These are phyloP conservation scores for Venturia canescens DNA, from an alignment of 1,140 invertebrate genomes.

Conservation along the genomic window DNA sequence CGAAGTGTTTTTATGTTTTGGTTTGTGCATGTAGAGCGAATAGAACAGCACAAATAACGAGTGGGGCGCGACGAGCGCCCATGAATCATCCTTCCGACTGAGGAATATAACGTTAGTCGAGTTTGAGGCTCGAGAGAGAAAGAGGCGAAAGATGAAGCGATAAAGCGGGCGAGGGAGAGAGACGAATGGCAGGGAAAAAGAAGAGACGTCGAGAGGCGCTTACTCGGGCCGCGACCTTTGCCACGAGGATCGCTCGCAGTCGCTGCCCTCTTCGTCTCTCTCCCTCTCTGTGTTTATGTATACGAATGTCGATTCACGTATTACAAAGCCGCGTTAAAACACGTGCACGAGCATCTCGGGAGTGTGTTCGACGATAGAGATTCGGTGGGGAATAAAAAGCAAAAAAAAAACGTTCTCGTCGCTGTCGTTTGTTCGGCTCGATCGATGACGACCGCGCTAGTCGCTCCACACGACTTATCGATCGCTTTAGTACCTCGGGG, in stretches of 20 bases:
- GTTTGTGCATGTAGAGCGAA: not conserved
- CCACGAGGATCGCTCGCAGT: constrained; percentile 27
- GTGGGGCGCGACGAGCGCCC: constrained; percentile 38
- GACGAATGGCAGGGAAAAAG: constrained; percentile 10
- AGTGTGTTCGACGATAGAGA: not conserved
- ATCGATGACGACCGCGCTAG: not conserved
- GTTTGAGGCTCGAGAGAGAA: constrained; percentile 35
- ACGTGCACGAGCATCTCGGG: constrained; percentile 29
- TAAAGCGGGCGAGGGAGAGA: constrained; percentile 1
- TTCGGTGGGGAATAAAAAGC: not conserved
- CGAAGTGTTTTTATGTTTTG: too few relatives aligned
- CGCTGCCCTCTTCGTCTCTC: not conserved
- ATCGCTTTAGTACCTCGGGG: constrained; percentile 12
- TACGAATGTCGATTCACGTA: not conserved
- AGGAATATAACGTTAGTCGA: constrained; percentile 56
- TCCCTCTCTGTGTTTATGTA: not conserved
- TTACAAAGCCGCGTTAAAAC: not conserved
- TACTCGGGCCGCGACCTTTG: constrained; percentile 15
- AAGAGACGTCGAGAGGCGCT: constrained; percentile 8
- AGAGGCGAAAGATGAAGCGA: constrained; percentile 18
- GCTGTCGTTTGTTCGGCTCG: constrained; percentile 1
- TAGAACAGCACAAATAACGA: constrained; percentile 20
- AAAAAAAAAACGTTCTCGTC: constrained; percentile 7
- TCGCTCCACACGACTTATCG: constrained; percentile 11
- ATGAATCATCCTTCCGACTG: constrained; percentile 59